phyloP scores from a whole-genome alignment of 2,113 vertebrate species.

The Apaloderma vittatum region DNA sequence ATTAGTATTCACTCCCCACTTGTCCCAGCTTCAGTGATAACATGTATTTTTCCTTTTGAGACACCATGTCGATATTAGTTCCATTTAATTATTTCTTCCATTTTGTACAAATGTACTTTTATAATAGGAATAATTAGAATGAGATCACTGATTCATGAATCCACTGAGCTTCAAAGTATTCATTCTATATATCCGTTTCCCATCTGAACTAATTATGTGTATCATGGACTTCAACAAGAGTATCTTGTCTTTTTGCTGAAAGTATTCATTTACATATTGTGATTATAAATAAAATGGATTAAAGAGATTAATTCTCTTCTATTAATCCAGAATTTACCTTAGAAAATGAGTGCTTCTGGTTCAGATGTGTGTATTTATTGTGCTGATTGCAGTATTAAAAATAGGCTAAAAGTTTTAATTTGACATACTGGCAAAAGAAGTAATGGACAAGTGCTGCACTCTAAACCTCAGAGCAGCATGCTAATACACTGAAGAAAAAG shows the following conservation, averaged over 20 bases:
- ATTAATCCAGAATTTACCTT: neutral
- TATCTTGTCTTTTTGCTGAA: neutral
- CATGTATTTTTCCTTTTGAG: neutral
- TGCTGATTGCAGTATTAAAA: neutral
- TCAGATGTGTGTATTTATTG: neutral
- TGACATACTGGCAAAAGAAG: neutral
- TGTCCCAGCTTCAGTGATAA: neutral
- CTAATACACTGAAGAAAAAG: neutral
- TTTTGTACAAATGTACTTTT: neutral
- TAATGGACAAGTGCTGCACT: neutral
- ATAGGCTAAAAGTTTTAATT: neutral
- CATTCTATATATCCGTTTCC: neutral
- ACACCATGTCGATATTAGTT: neutral
- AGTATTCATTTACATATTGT: conserved; percentile 12
- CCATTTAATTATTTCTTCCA: neutral
- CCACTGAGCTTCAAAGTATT: neutral
- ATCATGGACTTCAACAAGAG: neutral
- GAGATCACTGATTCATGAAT: neutral
- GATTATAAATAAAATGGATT: conserved; percentile 2
- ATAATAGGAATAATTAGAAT: neutral
- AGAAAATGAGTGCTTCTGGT: neutral
- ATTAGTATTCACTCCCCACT: rapidly evolving
- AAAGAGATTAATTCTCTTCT: neutral
- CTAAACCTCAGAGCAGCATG: neutral
- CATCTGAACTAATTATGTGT: neutral